These are phyloP conservation scores for Tryphoninae sp. DNA, from an alignment of 2,888 invertebrate species.

Conservation along the genomic window DNA sequence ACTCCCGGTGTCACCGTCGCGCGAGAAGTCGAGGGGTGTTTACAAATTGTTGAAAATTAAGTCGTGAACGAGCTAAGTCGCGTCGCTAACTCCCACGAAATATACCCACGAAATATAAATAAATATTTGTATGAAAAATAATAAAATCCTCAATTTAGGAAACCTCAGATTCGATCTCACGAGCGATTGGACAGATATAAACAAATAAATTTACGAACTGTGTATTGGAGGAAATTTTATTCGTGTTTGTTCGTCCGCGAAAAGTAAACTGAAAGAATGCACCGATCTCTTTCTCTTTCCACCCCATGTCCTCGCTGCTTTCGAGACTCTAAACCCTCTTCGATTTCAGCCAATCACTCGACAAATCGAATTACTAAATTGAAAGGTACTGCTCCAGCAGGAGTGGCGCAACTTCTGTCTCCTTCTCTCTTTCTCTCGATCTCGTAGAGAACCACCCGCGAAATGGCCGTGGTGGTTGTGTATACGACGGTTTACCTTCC, in stretches of 20 bases:
- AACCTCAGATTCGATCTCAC: background rate
- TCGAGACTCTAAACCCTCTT: conserved; percentile 36
- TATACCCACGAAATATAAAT: background rate
- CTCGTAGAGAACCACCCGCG: background rate
- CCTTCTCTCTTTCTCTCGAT: background rate
- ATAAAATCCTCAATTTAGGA: background rate
- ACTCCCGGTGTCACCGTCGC: conserved; percentile 1
- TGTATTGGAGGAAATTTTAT: background rate
- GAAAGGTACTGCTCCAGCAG: conserved; percentile 65
- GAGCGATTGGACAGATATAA: background rate
- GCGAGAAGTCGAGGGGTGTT: conserved; percentile 16
- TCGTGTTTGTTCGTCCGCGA: background rate
- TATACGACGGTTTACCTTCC: conserved; percentile 55
- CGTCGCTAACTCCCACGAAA: background rate
- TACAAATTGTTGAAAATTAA: conserved; percentile 27
- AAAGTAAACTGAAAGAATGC: background rate
- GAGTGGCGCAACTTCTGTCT: conserved; percentile 25
- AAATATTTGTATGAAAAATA: background rate
- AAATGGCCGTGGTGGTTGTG: conserved; percentile 15
- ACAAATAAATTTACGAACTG: background rate
- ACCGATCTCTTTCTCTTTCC: background rate
- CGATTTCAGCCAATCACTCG: conserved; percentile 67
- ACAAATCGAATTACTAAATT: conserved; percentile 74
- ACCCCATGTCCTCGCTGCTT: conserved; percentile 3
- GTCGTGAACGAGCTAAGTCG: background rate